These are phyloP conservation scores for Lophius piscatorius DNA, from an alignment of 2,113 vertebrate species.

Conservation along the genomic window DNA sequence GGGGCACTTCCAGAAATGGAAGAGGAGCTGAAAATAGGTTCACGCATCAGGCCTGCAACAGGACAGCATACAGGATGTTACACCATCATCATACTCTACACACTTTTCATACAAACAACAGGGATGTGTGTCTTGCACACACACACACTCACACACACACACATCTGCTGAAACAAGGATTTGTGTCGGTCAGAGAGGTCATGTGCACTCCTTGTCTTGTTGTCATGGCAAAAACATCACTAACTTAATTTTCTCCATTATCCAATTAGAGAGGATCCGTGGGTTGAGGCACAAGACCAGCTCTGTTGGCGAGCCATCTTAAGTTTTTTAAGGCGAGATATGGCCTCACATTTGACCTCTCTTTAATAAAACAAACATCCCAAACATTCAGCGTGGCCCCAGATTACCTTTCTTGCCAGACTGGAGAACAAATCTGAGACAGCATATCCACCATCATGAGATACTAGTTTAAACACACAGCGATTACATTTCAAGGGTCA, in stretches of 20 bases:
- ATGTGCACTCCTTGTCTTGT: slow-evolving; percentile 57
- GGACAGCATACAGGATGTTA: slow-evolving; percentile 51
- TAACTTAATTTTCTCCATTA: slow-evolving; percentile 68
- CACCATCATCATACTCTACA: neutral
- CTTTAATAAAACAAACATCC: neutral
- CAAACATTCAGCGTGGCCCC: neutral
- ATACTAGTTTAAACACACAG: neutral
- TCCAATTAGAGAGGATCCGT: slow-evolving; percentile 48
- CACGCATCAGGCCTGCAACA: slow-evolving; percentile 4
- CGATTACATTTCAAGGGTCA: neutral
- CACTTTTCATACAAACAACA: slow-evolving; percentile 9
- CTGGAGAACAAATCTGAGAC: neutral
- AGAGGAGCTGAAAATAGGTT: slow-evolving; percentile 46
- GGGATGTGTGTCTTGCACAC: neutral
- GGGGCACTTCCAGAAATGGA: slow-evolving; percentile 36
- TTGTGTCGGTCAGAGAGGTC: slow-evolving; percentile 32
- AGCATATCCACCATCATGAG: neutral
- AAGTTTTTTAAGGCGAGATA: too few species aligned
- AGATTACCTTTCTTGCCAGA: neutral
- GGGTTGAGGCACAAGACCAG: slow-evolving; percentile 39
- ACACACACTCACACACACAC: slow-evolving; percentile 6
- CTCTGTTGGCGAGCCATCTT: slow-evolving; percentile 40
- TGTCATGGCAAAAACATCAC: slow-evolving; percentile 57
- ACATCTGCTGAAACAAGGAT: slow-evolving; percentile 15
- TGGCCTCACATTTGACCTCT: neutral